Percentiles rank a stretch among this genome's conserved stretches.
phyloP scores from a whole-genome alignment of 2,888 invertebrate species.

The Lepidocyrtoides sp. region DNA sequence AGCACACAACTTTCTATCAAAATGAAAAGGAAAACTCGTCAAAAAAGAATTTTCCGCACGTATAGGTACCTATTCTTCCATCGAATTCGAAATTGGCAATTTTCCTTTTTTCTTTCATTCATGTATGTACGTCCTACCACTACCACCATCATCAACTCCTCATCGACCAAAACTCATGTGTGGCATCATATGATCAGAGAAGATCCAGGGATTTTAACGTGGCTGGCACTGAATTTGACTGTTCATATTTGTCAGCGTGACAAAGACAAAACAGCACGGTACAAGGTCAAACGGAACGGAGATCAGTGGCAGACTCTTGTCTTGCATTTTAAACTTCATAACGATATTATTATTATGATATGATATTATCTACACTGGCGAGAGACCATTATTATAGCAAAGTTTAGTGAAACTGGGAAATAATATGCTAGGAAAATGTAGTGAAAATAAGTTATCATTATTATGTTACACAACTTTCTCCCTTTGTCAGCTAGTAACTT shows the following conservation, averaged over 20 bases:
- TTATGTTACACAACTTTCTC: neutral
- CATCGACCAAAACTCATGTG: neutral
- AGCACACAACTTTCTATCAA: neutral
- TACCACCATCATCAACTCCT: neutral
- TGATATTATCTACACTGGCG: neutral
- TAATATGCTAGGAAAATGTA: neutral
- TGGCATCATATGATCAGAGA: no score
- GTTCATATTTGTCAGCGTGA: slow-evolving; percentile 45
- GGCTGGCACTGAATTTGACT: slow-evolving; percentile 20
- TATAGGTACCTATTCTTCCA: slow-evolving; percentile 1
- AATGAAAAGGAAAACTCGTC: slow-evolving; percentile 25
- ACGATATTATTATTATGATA: neutral
- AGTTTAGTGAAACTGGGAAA: neutral
- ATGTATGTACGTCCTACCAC: neutral
- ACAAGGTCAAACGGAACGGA: slow-evolving; percentile 46
- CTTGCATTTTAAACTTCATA: slow-evolving; percentile 61
- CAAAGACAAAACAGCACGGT: slow-evolving; percentile 29
- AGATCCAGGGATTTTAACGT: neutral
- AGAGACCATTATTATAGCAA: neutral
- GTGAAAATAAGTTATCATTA: neutral
- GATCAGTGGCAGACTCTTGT: slow-evolving; percentile 29
- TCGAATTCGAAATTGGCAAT: slow-evolving; percentile 59
- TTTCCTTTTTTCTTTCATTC: neutral
- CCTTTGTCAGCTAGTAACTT: slow-evolving; percentile 26
- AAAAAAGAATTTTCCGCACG: slow-evolving; percentile 62